Percentiles rank a stretch among this genome's conserved stretches.
Evolutionary conservation across 2,113 vertebrate genomes (phyloP).

Genomic region (Pseudorhombus dupliciocellatus): DNA sequence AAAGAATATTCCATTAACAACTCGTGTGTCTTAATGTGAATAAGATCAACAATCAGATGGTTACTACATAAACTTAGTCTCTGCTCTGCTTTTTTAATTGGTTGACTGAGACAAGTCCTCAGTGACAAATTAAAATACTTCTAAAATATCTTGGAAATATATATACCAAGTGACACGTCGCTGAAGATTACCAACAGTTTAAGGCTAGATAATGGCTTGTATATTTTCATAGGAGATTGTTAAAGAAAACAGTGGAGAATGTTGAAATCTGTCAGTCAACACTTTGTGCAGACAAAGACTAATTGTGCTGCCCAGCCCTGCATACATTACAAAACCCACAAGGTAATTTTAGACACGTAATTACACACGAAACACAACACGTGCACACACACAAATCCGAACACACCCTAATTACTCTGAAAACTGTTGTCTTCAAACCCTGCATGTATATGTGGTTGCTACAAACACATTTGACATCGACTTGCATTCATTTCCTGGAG

Average conservation of each 20-base stretch:
- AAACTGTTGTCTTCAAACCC: not conserved
- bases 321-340: conserved; percentile 2
- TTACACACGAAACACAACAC: not conserved
- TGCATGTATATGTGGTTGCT: not conserved
- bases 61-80: not conserved
- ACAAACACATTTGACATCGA: not conserved
- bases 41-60: no score
- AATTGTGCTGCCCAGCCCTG: conserved; percentile 8
- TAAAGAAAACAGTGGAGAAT: not conserved
- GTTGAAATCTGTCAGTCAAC: conserved; percentile 2
- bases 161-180: not conserved
- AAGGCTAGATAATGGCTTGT: not conserved
- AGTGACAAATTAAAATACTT: not conserved
- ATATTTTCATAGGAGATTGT: not conserved
- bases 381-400: conserved; percentile 24
- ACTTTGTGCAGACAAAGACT: not conserved
- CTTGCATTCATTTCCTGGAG: not conserved
- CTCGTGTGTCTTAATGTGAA: no score
- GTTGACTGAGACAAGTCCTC: not conserved
- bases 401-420: conserved; percentile 12
- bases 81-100: not conserved
- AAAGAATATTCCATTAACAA: no score
- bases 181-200: not conserved
- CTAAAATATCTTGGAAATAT: not conserved
- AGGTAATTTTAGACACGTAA: not conserved